phyloP scores from a whole-genome alignment of 2,797 vertebrate genomes.

The Chiroxiphia lanceolata region DNA sequence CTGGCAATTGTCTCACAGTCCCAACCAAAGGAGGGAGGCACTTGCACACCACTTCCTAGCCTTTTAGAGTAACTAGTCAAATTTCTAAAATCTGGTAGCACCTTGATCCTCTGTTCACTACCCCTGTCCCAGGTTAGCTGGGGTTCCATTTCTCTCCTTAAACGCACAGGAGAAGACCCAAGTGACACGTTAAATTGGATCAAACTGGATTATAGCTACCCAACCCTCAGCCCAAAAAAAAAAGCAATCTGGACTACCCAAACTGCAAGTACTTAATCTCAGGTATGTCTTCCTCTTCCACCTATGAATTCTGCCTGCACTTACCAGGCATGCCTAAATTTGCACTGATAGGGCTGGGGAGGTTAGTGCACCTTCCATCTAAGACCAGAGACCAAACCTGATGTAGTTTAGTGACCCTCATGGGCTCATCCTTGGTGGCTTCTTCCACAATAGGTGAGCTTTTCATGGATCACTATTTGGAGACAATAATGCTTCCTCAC shows the following conservation, averaged over 20 bases:
- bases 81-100: not conserved
- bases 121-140: not conserved
- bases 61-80: not conserved
- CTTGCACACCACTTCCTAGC: not conserved
- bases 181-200: not conserved
- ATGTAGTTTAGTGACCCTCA: not conserved
- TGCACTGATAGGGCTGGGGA: not conserved
- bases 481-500: not conserved
- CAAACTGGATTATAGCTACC: not conserved
- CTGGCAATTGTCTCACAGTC: not conserved
- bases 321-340: not conserved
- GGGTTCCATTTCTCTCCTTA: not conserved
- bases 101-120: not conserved
- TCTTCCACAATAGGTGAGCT: not conserved
- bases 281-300: not conserved
- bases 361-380: not conserved
- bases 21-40: not conserved
- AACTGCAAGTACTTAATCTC: not conserved
- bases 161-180: not conserved
- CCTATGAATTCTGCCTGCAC: not conserved
- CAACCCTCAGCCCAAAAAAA: not conserved
- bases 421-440: accelerated
- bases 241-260: not conserved
- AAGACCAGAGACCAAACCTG: not conserved
- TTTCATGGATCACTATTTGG: not conserved